Conservation (phyloP, 2,888 invertebrate species). For the Esperia sulphurella region DNA sequence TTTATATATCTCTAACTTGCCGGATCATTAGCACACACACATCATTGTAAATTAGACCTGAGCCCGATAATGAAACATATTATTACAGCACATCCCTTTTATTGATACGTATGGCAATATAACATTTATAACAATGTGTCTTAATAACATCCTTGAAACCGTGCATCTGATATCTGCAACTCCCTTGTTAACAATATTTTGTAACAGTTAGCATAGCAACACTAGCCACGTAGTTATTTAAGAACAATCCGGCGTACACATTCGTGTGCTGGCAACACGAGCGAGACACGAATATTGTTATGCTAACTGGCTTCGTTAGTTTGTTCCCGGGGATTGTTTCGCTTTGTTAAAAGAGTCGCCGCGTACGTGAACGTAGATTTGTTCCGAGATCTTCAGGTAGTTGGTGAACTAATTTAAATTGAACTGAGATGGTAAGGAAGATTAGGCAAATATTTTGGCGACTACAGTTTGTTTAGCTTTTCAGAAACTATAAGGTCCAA, state of each 20-base stretch:
- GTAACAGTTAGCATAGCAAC: background rate
- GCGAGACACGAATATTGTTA: conserved; percentile 70
- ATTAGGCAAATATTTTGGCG: background rate
- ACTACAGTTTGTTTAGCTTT: no score
- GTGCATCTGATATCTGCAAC: no score
- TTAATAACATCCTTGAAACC: no score
- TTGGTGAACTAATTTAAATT: conserved; percentile 44
- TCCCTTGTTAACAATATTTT: no score
- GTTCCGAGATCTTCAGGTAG: conserved; percentile 45
- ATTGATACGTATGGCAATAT: no score
- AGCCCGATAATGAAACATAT: no score
- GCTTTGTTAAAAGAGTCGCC: conserved; percentile 56
- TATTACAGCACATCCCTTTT: no score
- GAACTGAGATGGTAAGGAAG: background rate
- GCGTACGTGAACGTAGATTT: conserved; percentile 51
- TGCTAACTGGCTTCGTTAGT: conserved; percentile 77
- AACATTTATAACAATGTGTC: no score
- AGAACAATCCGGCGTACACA: conserved; percentile 52
- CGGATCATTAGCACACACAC: no score
- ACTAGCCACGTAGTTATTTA: conserved; percentile 56
- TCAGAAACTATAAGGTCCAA: no score
- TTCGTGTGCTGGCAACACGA: conserved; percentile 39
- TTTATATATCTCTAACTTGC: no score
- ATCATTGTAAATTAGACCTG: no score
- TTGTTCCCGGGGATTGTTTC: conserved; percentile 71